Base-by-base conservation (phyloP, 2,797 vertebrate genomes). In the Neostethus bicornis region DNA sequence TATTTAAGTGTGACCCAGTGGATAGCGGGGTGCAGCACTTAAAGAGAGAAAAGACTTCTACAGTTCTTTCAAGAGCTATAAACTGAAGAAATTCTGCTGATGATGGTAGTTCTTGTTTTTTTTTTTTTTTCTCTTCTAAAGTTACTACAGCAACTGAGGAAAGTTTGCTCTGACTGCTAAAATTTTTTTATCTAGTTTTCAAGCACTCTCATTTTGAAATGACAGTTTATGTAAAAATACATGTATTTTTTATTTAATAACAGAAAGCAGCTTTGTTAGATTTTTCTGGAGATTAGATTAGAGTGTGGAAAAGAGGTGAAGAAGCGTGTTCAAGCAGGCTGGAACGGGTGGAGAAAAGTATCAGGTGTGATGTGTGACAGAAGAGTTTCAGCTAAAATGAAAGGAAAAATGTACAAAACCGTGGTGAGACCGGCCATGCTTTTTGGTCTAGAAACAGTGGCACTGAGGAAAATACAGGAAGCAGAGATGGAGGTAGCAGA, bases 1-100 rank as follows among this genome's bases (percentile, higher is more conserved):
- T 67, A 43, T 61, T 67, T 66, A 43, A 50, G 41, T 56, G 53
- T 67, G 64, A 79, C 65, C 71, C 77, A 64, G 67, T 56, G 58
- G 32, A 59, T 46, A 47, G 52, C 20, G 14, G 59, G 51, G 46
- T 17, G 44, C 47, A 63, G 67, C 61, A 68, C 68, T 77, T 70
- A 66, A 32, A 53, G 42, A 46, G 42, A 46, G 51, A 64, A 52
- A 51, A 72, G 49, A 66, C 49, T 61, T 47, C 28, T 63, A 32
- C 44, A 26, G 43, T 23, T 63, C 48, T 73, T 42, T 19, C 19
- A 45, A 59, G 48, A 73, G 51, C n/a, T 42, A 57, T 76, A 58
- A 63, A 67, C 19, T 42, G 28, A 17, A 21, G 52, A 59, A 56
- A 20, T 47, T 42, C 23, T 54, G 35, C 42, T n/a, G 32, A 34